Conservation (phyloP, 2,888 invertebrate species). For the Netelia inedita region DNA sequence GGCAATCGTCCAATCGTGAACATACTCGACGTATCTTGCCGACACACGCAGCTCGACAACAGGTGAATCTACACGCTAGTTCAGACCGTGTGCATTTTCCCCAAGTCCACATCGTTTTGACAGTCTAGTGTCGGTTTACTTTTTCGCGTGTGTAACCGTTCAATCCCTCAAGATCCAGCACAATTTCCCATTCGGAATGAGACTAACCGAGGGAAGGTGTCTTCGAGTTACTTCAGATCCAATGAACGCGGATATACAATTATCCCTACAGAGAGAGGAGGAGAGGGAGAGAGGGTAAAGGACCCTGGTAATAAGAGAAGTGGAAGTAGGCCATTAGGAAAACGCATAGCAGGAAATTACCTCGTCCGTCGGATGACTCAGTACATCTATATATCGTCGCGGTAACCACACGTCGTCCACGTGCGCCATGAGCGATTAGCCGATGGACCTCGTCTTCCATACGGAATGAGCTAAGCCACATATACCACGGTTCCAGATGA, state of each 20-base stretch:
- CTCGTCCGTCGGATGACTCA: constrained; percentile 55
- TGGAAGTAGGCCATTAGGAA: constrained; percentile 57
- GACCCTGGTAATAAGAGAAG: constrained; percentile 13
- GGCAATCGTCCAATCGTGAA: constrained; percentile 47
- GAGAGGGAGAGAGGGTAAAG: constrained; percentile 2
- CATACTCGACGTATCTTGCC: constrained; percentile 23
- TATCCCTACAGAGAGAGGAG: constrained; percentile 13
- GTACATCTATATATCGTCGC: constrained; percentile 30
- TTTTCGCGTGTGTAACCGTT: background rate
- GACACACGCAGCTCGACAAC: constrained; percentile 23
- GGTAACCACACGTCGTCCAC: constrained; percentile 57
- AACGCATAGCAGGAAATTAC: constrained; percentile 67
- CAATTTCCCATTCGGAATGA: constrained; percentile 28
- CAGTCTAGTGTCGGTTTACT: background rate
- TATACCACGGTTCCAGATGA: constrained; percentile 20
- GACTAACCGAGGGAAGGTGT: background rate
- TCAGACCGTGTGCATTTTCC: background rate
- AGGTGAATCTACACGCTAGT: constrained; percentile 12
- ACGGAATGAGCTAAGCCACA: constrained; percentile 19
- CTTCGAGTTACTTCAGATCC: constrained; percentile 10
- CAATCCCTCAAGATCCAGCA: constrained; percentile 18
- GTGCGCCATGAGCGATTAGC: constrained; percentile 20
- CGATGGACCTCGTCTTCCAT: constrained; percentile 9
- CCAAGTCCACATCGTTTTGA: background rate
- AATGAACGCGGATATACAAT: constrained; percentile 52